Base-by-base conservation (phyloP, 2,888 invertebrate species). In the Eristalis intricaria region DNA sequence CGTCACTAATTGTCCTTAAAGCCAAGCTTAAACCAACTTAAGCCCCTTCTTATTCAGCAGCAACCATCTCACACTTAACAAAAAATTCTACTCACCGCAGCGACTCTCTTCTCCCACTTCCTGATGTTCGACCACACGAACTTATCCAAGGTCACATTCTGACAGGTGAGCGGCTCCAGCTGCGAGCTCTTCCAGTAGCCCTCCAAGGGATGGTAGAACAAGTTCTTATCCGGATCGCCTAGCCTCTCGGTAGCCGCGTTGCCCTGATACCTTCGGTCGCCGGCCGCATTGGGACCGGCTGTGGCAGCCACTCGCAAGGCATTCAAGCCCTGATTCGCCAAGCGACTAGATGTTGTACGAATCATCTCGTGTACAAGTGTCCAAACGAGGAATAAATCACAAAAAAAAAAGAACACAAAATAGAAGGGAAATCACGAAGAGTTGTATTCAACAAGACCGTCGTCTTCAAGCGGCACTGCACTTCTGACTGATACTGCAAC, bases 31-130 rank as follows among this genome's bases (percentile, higher is more conserved):
- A 32, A 32, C 32, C 32, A 32, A 26, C 26, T 26, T 26, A 1
- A 1, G 3, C 26, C 26, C 32, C 10, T 32, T 32, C 5, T 32
- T 5, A 29, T 29, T 29, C 29, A 29, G 5, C 29, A 29, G 4
- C 4, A 29, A 29, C 11, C 11, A 35, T 35, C 0, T 2, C 32
- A 32, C 4, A 29, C 4, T 10, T 1, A 32, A 1, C 4, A 32
- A 29, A 2, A 32, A 38, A 13, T 38, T 13, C 38, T 63, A 94
- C 95, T 95, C 91, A 96, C 96, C 91, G 95, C 89, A 43, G 95
- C 94, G 5, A 94, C 94, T 89, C 94, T 94, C 76, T 95, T 94
- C 4, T 95, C 94, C 95, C 96, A 96, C 92, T 94, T 95, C 23
- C 95, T 94, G 69, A 95, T 90, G 90, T 95, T 90, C 22, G 90